Evolutionary conservation across 2,888 invertebrate genomes (phyloP), one percentile per base, ranked within the genome.

Genomic region (Parnassius apollo): DNA sequence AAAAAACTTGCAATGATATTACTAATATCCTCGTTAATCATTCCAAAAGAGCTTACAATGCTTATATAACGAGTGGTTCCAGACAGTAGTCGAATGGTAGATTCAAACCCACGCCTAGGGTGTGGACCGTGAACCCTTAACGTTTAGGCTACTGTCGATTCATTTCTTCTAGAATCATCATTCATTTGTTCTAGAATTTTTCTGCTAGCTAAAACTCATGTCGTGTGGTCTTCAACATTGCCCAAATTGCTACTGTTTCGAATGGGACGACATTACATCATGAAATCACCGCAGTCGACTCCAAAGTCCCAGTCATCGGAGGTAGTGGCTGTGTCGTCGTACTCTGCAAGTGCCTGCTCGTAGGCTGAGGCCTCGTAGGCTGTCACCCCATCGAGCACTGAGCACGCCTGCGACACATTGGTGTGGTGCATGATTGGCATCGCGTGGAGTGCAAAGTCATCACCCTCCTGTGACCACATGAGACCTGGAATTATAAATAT

Each of bases 251-350:
- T n/a, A n/a, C 45, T 58, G n/a, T 45, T 22, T 46, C 42, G 49
- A 9, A 35, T 25, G 12, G 42, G 42, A 25, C 18, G 45, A 51
- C 59, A 73, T 81, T 94, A 94, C 92, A 94, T 94, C 92, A 94
- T 94, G 76, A 94, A 94, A 74, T 94, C 95, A 0, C 95, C 95
- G 77, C 95, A 95, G 78, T 95, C 95, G 67, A 95, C 93, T 52
- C 95, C 94, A 66, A 94, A 93, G 78, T 95, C 95, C 88, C 94
- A 95, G 71, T 95, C 95, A 71, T 94, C 94, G 1, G 93, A 92
- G 0, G 92, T 84, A 55, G 83, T 82, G 18, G 81, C 88, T 0
- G 87, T 82, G 69, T 94, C 93, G 62, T 93, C 93, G 64, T 93
- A 88, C 61, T 94, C 94, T 0, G 93, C 93, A 8, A 93, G 85